phyloP scores from a whole-genome alignment of 2,797 vertebrate genomes.

The Podarcis lilfordi region DNA sequence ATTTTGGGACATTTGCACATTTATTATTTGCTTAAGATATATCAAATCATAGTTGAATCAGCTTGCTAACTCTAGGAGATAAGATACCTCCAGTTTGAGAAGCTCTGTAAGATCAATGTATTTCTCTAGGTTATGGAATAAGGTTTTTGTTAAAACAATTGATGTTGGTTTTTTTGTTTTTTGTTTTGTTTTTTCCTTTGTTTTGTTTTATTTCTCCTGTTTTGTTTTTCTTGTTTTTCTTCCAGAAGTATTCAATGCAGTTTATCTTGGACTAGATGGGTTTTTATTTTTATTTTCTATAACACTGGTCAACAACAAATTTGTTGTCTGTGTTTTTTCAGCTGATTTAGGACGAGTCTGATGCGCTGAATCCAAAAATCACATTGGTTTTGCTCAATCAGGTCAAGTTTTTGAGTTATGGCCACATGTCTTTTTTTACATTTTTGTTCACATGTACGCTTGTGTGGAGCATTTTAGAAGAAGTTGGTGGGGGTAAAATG shows the following conservation, averaged over 20 bases:
- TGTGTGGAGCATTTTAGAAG: no score
- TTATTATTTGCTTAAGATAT: not conserved
- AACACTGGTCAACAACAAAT: no score
- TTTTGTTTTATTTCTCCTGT: not conserved
- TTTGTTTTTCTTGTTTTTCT: not conserved
- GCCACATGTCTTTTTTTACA: no score
- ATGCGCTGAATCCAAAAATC: no score
- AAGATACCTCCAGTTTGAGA: not conserved
- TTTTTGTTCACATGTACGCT: no score
- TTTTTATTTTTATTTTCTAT: not conserved
- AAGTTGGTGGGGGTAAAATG: no score
- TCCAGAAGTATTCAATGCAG: not conserved
- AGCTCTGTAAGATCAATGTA: not conserved
- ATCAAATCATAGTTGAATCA: not conserved
- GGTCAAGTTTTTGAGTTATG: no score
- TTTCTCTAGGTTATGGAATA: not conserved
- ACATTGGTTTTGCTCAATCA: no score
- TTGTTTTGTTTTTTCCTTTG: no score
- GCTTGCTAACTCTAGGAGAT: not conserved
- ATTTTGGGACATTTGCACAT: not conserved
- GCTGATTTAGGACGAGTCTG: no score
- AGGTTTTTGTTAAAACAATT: not conserved
- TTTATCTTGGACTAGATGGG: not conserved
- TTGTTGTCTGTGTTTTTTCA: no score
- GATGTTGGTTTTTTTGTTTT: not conserved